Conservation (phyloP, 2,113 vertebrate genomes). For the Dromaius novaehollandiae region DNA sequence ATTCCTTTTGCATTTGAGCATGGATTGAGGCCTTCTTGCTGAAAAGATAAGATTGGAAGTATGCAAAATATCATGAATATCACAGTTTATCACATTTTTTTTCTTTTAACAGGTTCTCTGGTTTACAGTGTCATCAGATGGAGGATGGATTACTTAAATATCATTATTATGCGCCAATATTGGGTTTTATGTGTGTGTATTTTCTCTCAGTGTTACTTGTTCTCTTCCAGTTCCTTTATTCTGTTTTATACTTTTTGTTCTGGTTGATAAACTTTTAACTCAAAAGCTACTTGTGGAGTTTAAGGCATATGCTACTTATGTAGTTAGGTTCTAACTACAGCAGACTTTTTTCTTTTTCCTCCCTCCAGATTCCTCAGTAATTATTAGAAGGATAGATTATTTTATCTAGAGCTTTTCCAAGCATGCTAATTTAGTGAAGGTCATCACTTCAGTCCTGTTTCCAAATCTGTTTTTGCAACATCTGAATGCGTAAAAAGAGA, state of each 20-base stretch:
- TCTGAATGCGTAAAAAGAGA: not conserved
- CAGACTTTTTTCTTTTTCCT: not conserved
- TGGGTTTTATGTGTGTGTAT: not conserved
- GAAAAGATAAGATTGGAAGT: not conserved
- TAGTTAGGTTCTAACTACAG: not conserved
- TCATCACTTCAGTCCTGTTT: not conserved
- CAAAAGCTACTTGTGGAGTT: not conserved
- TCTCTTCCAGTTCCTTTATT: not conserved
- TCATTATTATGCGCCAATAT: not conserved
- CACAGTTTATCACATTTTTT: not conserved
- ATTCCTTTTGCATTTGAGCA: not conserved
- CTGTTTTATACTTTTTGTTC: not conserved
- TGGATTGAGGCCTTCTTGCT: too few relatives aligned
- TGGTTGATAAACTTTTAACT: conserved; percentile 26
- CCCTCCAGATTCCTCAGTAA: not conserved
- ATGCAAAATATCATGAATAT: not conserved
- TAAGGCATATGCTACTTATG: not conserved
- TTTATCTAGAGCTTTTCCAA: conserved; percentile 45
- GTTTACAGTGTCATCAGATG: not conserved
- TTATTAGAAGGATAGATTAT: conserved; percentile 22
- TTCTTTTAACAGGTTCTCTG: not conserved
- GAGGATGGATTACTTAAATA: not conserved
- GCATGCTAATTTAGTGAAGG: conserved; percentile 1
- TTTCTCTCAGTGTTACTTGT: not conserved
- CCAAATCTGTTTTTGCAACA: not conserved